These are phyloP conservation scores for Cyrtorhinus lividipennis DNA, from an alignment of 1,140 invertebrate genomes.

Conservation along the genomic window DNA sequence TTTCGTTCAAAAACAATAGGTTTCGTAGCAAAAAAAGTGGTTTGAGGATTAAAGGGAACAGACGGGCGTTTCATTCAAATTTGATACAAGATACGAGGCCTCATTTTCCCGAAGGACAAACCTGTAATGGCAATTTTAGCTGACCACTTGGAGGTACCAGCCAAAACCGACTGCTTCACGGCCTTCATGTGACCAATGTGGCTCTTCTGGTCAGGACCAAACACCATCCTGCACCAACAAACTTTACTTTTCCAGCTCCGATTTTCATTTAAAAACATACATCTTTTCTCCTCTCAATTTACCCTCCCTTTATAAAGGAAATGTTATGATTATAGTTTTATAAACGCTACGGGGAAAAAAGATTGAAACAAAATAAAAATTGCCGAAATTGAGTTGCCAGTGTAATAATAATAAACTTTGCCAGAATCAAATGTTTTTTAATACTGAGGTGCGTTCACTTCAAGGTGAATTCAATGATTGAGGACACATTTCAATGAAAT, in stretches of 20 bases:
- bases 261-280: neutral
- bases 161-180: slow-evolving; percentile 95
- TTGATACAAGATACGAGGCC: slow-evolving; percentile 8
- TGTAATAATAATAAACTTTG: no score
- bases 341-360: no score
- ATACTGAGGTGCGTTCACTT: no score
- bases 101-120: no score
- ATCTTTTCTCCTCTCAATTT: neutral
- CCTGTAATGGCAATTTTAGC: slow-evolving; percentile 99
- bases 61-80: neutral
- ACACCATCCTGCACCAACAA: slow-evolving; percentile 61
- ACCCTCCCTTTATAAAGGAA: no score
- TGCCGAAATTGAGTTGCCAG: no score
- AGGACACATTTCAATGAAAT: no score
- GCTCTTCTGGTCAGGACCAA: slow-evolving; percentile 84
- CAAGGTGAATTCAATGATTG: no score
- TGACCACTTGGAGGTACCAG: slow-evolving; percentile 99
- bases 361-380: no score
- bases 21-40: neutral
- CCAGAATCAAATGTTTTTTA: no score
- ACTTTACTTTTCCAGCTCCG: slow-evolving; percentile 3
- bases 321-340: no score
- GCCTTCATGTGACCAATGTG: slow-evolving; percentile 93
- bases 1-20: neutral
- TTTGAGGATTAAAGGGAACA: neutral